Evolutionary conservation across 2,888 invertebrate species (phyloP).

Genomic region (Phania funesta): DNA sequence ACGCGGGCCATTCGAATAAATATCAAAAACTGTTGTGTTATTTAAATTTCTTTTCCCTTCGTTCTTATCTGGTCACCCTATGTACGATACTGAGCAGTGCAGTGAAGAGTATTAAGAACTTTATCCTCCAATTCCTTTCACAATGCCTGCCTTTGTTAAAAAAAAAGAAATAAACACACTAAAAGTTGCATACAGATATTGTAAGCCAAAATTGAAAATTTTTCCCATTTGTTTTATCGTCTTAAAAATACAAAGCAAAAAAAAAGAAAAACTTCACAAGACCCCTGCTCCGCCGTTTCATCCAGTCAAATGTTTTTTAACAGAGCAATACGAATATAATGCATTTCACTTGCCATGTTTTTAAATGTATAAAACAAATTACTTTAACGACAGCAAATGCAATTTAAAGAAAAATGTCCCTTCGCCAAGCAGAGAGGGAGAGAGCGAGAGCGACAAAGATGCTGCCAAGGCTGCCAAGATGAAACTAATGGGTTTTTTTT

Average conservation of each 20-base stretch:
- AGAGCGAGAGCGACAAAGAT: background rate
- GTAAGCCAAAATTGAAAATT: conserved; percentile 58
- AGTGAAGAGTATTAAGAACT: too few species aligned
- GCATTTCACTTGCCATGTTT: conserved; percentile 61
- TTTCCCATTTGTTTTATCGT: conserved; percentile 46
- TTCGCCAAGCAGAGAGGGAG: background rate
- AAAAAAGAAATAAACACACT: background rate
- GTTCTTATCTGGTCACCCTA: too few species aligned
- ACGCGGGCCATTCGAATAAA: too few species aligned
- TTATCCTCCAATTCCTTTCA: background rate
- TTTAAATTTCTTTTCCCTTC: too few species aligned
- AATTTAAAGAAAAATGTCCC: conserved; percentile 55
- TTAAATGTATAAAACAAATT: conserved; percentile 68
- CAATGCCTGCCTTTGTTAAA: conserved; percentile 3
- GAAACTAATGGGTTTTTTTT: conserved; percentile 46
- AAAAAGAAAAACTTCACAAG: background rate
- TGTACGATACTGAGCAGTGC: too few species aligned
- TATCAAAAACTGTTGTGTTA: too few species aligned
- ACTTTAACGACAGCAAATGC: conserved; percentile 75
- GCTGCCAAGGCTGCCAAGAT: conserved; percentile 14
- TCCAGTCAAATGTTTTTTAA: conserved; percentile 40
- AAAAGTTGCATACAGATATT: conserved; percentile 29
- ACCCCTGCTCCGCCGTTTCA: background rate
- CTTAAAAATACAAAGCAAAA: conserved; percentile 16
- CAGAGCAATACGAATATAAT: conserved; percentile 32